Conservation (phyloP, 64 coral and sea anemone genomes). For the Orbicella faveolata region DNA sequence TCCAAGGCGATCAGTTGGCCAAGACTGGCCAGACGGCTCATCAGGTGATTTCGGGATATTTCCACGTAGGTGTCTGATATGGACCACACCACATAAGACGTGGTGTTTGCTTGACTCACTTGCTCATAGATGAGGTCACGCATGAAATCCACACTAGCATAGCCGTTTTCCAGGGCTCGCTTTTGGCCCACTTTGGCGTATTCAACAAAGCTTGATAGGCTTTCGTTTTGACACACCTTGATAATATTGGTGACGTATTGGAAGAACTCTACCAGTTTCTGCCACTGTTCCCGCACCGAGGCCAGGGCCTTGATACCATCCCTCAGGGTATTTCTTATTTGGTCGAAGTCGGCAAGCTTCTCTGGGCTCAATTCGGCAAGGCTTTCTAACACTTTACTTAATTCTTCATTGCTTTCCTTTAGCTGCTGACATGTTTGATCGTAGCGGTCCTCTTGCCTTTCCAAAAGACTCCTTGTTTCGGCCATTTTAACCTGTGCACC, state of each 20-base stretch:
- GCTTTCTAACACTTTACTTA: not conserved
- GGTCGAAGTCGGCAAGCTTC: slow-evolving; percentile 11
- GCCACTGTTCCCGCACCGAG: not conserved
- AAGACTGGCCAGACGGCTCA: slow-evolving; percentile 10
- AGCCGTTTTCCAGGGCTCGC: not conserved
- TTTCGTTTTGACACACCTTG: not conserved
- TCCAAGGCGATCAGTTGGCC: slow-evolving; percentile 3
- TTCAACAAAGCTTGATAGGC: not conserved
- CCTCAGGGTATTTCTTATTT: slow-evolving; percentile 6
- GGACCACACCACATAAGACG: slow-evolving; percentile 26
- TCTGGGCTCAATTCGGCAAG: slow-evolving; percentile 15
- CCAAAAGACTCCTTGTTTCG: not conserved
- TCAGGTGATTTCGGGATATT: slow-evolving; percentile 9
- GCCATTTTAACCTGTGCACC: not conserved
- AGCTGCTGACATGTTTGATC: not conserved
- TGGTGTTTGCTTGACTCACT: slow-evolving; percentile 5
- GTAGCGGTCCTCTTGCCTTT: slow-evolving; percentile 20
- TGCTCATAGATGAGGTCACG: slow-evolving; percentile 25
- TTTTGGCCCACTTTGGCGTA: slow-evolving; percentile 17
- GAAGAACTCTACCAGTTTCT: slow-evolving; percentile 40
- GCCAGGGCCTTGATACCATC: not conserved
- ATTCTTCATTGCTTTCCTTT: not conserved
- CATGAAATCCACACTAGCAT: slow-evolving; percentile 5
- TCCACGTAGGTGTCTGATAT: slow-evolving; percentile 17
- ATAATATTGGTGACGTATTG: not conserved